Conservation (phyloP, 2,113 vertebrate genomes). For the Misgurnus mizolepis region DNA sequence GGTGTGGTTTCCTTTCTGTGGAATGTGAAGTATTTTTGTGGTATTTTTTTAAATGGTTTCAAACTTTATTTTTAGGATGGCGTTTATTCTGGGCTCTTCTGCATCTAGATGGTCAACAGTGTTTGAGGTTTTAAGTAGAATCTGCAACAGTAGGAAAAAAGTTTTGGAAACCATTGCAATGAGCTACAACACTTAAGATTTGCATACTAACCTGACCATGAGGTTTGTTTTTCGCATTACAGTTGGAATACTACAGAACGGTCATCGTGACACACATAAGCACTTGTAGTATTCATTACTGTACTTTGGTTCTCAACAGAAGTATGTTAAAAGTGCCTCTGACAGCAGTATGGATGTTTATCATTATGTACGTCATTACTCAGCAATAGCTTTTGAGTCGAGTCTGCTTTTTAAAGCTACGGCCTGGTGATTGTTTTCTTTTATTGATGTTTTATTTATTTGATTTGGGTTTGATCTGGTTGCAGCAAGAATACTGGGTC, state of each 20-base stretch:
- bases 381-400: slow-evolving; percentile 38
- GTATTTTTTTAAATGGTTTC: not conserved
- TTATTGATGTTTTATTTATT: slow-evolving; percentile 46
- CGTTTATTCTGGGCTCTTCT: too few species aligned
- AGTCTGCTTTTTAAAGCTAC: slow-evolving; percentile 7
- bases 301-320: not conserved
- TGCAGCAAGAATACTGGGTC: not conserved
- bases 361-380: not conserved
- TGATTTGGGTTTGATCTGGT: not conserved
- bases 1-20: not conserved
- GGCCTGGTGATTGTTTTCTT: slow-evolving; percentile 2
- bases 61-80: too few species aligned
- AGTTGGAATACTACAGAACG: not conserved
- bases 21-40: not conserved
- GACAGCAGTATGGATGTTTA: slow-evolving; percentile 1
- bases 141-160: too few species aligned
- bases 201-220: not conserved
- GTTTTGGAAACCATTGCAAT: not conserved
- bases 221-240: not conserved
- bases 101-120: not conserved
- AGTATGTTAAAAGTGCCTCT: slow-evolving; percentile 30
- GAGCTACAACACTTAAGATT: not conserved
- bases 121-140: not conserved
- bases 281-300: not conserved
- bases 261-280: not conserved